Evolutionary conservation across 2,888 invertebrate genomes (phyloP).

Genomic region (Dryocosmus kuriphilus): DNA sequence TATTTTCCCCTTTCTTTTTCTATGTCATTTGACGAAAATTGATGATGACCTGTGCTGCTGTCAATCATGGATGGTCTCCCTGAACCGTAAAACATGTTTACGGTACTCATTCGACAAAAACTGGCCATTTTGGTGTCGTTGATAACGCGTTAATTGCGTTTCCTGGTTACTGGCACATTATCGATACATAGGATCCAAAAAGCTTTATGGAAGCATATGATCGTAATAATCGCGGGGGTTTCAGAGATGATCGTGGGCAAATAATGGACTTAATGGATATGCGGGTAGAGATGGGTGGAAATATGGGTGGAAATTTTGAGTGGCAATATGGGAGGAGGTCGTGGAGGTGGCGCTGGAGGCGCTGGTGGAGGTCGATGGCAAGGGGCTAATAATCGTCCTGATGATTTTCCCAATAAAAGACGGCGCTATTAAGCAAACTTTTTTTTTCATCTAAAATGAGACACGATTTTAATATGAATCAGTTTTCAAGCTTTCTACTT

Average conservation of each 20-base stretch:
- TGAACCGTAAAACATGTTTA: constrained; percentile 65
- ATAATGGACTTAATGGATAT: constrained; percentile 77
- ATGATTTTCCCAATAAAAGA: constrained; percentile 84
- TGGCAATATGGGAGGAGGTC: constrained; percentile 37
- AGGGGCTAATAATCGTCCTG: constrained; percentile 79
- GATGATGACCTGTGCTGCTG: constrained; percentile 77
- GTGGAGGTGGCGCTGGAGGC: constrained; percentile 56
- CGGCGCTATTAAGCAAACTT: constrained; percentile 80
- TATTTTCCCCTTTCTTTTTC: constrained; percentile 78
- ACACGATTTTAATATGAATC: neutral
- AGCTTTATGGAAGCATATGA: constrained; percentile 78
- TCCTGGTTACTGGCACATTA: constrained; percentile 16
- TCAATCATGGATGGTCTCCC: constrained; percentile 76
- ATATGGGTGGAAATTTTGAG: constrained; percentile 50
- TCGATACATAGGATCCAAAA: constrained; percentile 75
- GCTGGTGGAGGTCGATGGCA: constrained; percentile 73
- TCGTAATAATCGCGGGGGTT: constrained; percentile 75
- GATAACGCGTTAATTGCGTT: neutral
- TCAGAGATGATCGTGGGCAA: constrained; percentile 74
- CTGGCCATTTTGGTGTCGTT: constrained; percentile 5
- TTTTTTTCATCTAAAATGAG: neutral
- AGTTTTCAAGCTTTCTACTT: neutral
- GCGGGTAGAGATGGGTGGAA: constrained; percentile 75
- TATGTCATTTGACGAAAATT: constrained; percentile 78
- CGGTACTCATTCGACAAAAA: constrained; percentile 19